Conservation (phyloP, 2,797 vertebrate species). For the Rhinoraja longicauda region DNA sequence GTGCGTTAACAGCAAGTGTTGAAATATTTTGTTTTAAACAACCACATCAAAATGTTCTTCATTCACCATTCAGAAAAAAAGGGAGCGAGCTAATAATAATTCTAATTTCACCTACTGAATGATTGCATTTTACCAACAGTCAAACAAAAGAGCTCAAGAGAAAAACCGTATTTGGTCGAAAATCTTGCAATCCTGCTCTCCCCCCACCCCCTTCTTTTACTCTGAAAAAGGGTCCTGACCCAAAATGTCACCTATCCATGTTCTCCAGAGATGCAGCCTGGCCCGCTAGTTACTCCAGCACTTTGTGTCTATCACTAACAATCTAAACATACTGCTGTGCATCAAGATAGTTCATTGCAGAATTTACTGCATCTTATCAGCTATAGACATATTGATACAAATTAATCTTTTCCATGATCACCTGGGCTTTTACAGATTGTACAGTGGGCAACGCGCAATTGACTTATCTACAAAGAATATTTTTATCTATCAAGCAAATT, state of each 20-base stretch:
- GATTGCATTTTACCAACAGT: neutral
- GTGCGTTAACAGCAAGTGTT: constrained; percentile 23
- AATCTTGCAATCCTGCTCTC: no score
- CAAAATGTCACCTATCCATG: no score
- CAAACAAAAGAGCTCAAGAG: no score
- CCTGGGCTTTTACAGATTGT: neutral
- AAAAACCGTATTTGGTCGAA: neutral
- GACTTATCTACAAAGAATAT: neutral
- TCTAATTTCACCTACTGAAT: neutral
- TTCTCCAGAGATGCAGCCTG: no score
- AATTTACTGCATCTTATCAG: neutral
- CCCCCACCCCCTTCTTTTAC: no score
- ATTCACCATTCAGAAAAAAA: neutral
- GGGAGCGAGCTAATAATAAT: neutral
- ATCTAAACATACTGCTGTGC: no score
- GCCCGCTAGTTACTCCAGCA: no score
- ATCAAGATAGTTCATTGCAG: neutral
- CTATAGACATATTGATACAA: neutral
- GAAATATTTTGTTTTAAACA: neutral
- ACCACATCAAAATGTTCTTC: neutral
- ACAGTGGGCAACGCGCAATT: neutral
- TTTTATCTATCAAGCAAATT: neutral
- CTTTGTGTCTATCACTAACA: neutral
- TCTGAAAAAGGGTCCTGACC: no score
- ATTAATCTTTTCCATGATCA: neutral